Evolutionary conservation across 1,140 invertebrate species (phyloP).

Genomic region (Drosophila oshimai): DNA sequence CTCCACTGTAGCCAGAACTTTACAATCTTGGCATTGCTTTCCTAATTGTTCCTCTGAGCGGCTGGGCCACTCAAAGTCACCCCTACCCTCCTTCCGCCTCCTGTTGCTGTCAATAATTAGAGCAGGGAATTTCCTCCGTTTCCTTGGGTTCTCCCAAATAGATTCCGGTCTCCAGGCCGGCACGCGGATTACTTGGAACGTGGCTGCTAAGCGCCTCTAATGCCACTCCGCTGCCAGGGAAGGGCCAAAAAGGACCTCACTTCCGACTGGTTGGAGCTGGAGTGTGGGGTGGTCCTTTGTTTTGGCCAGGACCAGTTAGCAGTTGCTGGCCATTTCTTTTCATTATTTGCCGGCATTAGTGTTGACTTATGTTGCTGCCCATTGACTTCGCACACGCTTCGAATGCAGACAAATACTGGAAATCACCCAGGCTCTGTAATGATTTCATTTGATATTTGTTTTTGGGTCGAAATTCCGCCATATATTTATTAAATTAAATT

Average conservation of each 20-base stretch:
- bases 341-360: conserved; percentile 64
- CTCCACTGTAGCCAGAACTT: conserved; percentile 32
- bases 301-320: conserved; percentile 27
- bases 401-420: conserved; percentile 1
- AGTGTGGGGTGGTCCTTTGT: conserved; percentile 11
- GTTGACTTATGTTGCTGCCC: conserved; percentile 62
- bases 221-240: conserved; percentile 25
- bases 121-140: conserved; percentile 63
- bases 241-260: conserved; percentile 6
- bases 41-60: conserved; percentile 54
- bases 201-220: conserved; percentile 60
- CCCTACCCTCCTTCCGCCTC: conserved; percentile 4
- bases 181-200: conserved; percentile 60
- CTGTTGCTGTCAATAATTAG: conserved; percentile 74
- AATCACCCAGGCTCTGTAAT: neutral
- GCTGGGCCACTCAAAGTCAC: neutral
- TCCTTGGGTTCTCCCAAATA: conserved; percentile 42
- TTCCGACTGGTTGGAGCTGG: conserved; percentile 40
- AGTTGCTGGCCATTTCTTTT: conserved; percentile 44
- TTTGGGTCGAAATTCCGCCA: neutral
- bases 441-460: conserved; percentile 6
- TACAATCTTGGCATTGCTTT: conserved; percentile 13
- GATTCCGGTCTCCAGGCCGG: conserved; percentile 18
- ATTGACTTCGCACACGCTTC: conserved; percentile 52
- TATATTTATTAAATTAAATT: neutral